These are phyloP conservation scores for Nycticryphes semicollaris DNA, from an alignment of 2,113 vertebrate genomes.

Conservation along the genomic window DNA sequence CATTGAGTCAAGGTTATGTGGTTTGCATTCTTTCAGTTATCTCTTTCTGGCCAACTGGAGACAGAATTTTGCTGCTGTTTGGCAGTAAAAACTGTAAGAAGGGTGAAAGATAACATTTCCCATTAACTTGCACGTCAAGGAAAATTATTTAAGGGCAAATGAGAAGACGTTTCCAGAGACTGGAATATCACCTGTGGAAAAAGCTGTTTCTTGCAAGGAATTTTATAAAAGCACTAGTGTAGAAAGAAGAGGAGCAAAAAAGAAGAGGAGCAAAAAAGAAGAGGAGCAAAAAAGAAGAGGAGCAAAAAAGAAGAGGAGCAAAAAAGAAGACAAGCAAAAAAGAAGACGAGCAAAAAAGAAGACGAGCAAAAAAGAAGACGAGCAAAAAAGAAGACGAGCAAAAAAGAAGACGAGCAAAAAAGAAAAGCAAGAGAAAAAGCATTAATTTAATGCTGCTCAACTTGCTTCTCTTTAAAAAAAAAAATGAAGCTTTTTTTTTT, in stretches of 20 bases:
- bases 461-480: background rate
- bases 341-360: no score
- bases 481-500: background rate
- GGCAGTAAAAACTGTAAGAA: background rate
- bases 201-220: background rate
- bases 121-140: background rate
- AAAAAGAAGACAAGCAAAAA: no score
- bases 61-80: background rate
- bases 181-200: background rate
- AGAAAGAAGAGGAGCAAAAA: background rate
- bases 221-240: background rate
- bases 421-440: no score
- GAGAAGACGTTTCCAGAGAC: background rate
- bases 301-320: no score
- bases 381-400: no score
- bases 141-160: background rate
- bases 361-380: no score
- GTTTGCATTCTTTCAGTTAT: conserved; percentile 10
- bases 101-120: background rate
- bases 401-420: no score
- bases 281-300: no score
- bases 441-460: background rate
- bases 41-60: background rate
- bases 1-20: background rate
- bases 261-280: no score